These are phyloP conservation scores for Gambelia wislizenii DNA, from an alignment of 2,797 vertebrate species.

Conservation along the genomic window DNA sequence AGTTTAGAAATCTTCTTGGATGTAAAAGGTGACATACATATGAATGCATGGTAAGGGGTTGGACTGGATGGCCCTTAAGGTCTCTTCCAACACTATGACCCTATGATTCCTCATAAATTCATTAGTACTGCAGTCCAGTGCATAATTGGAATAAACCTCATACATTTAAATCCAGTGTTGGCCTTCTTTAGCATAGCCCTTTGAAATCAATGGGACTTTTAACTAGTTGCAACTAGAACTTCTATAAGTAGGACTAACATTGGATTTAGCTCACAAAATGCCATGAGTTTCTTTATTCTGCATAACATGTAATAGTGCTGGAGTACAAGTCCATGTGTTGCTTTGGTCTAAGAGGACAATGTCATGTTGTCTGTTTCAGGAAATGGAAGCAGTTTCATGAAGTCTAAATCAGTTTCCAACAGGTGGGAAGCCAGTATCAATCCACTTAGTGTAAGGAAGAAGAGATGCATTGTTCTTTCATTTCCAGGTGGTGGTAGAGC, in stretches of 20 bases:
- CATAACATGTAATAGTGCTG: not conserved
- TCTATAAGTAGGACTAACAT: not conserved
- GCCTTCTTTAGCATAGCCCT: too few species aligned
- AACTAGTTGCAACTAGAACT: too few species aligned
- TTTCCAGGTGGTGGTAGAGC: not conserved
- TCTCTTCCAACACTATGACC: too few species aligned
- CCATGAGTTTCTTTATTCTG: not conserved
- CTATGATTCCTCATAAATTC: not conserved
- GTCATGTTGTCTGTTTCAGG: not conserved
- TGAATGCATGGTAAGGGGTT: too few species aligned
- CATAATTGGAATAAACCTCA: not conserved
- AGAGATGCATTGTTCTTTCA: not conserved
- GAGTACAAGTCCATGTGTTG: not conserved
- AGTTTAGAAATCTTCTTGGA: slow-evolving; percentile 41
- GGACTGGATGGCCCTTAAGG: too few species aligned
- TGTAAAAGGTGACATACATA: not conserved
- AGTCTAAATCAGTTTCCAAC: not conserved
- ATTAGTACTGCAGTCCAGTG: not conserved
- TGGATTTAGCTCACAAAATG: not conserved
- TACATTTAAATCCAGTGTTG: too few species aligned
- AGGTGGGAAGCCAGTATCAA: not conserved
- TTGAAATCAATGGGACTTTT: not conserved
- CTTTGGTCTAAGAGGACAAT: not conserved
- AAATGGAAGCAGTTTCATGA: not conserved
- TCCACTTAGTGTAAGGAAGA: not conserved